Evolutionary conservation across 2,888 invertebrate species (phyloP).

Genomic region (Eulithis testata): DNA sequence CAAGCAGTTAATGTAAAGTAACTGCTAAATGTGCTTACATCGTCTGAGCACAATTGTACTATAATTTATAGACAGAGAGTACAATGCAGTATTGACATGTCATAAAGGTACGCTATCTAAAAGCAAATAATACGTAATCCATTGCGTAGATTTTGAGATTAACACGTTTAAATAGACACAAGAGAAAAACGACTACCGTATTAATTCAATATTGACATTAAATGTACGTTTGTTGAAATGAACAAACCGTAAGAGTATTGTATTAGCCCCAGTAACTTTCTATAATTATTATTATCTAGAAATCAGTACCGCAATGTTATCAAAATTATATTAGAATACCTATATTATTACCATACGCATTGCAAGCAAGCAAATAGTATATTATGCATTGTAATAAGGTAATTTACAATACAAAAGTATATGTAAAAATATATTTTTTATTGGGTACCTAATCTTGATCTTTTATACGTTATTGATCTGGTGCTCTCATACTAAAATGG

Average conservation of each 20-base stretch:
- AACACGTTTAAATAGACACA: constrained; percentile 14
- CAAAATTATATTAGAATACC: background rate
- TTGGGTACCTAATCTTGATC: too few relatives aligned
- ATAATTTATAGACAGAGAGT: too few relatives aligned
- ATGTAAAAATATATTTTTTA: too few relatives aligned
- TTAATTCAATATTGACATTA: constrained; percentile 26
- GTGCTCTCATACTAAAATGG: too few relatives aligned
- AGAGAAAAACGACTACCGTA: constrained; percentile 20
- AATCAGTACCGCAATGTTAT: constrained; percentile 2
- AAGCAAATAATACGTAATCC: constrained; percentile 12
- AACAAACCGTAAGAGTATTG: constrained; percentile 9
- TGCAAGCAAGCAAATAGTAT: too few relatives aligned
- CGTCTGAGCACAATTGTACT: too few relatives aligned
- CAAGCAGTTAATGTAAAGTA: too few relatives aligned
- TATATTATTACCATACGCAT: too few relatives aligned
- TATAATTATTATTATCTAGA: background rate
- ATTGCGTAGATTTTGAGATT: constrained; percentile 18
- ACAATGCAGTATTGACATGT: constrained; percentile 3
- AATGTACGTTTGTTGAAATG: constrained; percentile 1
- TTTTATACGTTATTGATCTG: too few relatives aligned
- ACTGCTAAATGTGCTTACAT: too few relatives aligned
- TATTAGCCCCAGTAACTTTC: constrained; percentile 5
- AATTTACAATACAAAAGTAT: too few relatives aligned
- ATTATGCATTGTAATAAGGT: too few relatives aligned
- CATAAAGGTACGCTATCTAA: constrained; percentile 11